Evolutionary conservation across 2,888 invertebrate species (phyloP), one percentile per base, ranked within the genome.

Genomic region (Cephus rjabovi): DNA sequence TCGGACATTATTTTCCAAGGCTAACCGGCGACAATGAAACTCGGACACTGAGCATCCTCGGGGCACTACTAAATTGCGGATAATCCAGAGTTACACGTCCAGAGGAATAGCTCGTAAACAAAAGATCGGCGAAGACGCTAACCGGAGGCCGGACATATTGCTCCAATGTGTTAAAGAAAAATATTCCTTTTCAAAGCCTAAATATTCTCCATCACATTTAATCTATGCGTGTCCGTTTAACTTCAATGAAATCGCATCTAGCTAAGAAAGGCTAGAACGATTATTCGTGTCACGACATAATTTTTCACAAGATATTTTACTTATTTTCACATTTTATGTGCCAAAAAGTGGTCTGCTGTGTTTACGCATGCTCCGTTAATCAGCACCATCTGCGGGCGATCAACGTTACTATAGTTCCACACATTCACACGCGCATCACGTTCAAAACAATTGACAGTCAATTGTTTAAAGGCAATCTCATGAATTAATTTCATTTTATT

Each of bases 111-210:
- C 78, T 86, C 81, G 86, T 89, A 88, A 89, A 89, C 88, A 88
- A 87, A 86, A 83, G 80, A 85, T 85, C 81, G 79, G 76, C 81
- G 80, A 81, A 77, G 87, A 88, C 87, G 87, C 88, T 82, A 86
- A 85, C 82, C 80, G 79, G 73, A 79, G 80, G 85, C 84, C 88
- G 85, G 89, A 89, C 90, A 90, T 90, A 83, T 88, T 88, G 84
- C 81, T 80, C 71, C 31, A 73, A 68, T 75, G 71, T 6, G 71
- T 12, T 33, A 35, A 12, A 35, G 34, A 34, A 37, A 35, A 37
- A 34, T 74, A 74, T 74, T 74, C 0, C 11, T 74, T n/a, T 74
- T 34, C 35, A 71, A 2, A 34, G 23, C 15, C 30, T 23, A 23
- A 56, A 56, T 9, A 56, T 56, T 2, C 23, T 56, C 23, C 9